Evolutionary conservation across 2,113 vertebrate genomes (phyloP).

Genomic region (Seriola aureovittata): DNA sequence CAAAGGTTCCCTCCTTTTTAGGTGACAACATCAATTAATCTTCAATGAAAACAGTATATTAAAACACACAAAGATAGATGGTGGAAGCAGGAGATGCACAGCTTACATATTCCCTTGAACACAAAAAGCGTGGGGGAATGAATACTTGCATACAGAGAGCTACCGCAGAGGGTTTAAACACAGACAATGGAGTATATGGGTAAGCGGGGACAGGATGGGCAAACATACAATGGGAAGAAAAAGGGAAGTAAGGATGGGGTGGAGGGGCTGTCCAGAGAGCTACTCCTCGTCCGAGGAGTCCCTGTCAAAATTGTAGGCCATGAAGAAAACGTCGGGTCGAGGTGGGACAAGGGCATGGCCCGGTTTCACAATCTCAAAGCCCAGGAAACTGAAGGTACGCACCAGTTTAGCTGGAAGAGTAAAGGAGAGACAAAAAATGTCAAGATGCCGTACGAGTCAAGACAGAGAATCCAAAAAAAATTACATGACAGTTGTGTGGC

Average conservation of each 20-base stretch:
- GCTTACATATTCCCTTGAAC: constrained; percentile 70
- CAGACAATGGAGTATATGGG: constrained; percentile 12
- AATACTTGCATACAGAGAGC: constrained; percentile 40
- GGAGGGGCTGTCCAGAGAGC: constrained; percentile 46
- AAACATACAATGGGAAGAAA: constrained; percentile 41
- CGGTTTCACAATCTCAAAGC: constrained; percentile 99
- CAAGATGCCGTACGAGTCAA: neutral
- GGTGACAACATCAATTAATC: constrained; percentile 51
- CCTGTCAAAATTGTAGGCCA: constrained; percentile 98
- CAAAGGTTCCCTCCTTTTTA: constrained; percentile 44
- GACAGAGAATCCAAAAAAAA: neutral
- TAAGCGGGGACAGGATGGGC: constrained; percentile 14
- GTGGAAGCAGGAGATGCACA: constrained; percentile 53
- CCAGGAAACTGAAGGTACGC: constrained; percentile 98
- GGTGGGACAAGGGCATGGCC: constrained; percentile 98
- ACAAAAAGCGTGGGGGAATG: constrained; percentile 49
- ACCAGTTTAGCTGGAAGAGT: constrained; percentile 82
- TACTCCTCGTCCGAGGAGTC: constrained; percentile 96
- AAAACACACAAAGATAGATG: constrained; percentile 55
- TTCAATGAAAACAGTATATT: constrained; percentile 50
- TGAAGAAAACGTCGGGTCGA: constrained; percentile 98
- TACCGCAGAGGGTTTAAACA: constrained; percentile 36
- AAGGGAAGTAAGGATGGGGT: neutral
- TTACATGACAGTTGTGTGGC: neutral
- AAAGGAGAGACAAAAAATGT: neutral